Evolutionary conservation across 2,113 vertebrate genomes (phyloP), one percentile per base, ranked within the genome.

Genomic region (Barbus barbus): DNA sequence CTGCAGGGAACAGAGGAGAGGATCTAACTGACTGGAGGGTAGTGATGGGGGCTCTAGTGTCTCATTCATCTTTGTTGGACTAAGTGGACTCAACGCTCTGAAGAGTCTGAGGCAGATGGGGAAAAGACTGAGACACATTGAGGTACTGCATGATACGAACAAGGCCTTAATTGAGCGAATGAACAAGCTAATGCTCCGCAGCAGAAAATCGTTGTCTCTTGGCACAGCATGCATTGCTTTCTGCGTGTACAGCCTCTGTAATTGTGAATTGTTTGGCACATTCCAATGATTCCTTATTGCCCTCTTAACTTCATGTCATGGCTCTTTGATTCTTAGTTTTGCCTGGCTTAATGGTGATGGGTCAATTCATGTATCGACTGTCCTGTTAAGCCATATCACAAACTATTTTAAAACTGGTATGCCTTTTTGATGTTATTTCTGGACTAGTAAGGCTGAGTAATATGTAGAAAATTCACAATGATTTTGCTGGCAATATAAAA

Each of bases 201-300:
- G 75, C 86, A 81, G 86, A 76, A 84, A 87, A 87, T 87, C 86
- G 56, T 82, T 87, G 71, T n/a, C 61, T 77, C 72, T 76, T 65
- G 86, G 83, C 51, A 36, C 61, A 71, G 41, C 20, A 71, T 53
- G n/a, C 44, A 48, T 73, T 31, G 72, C 38, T 53, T 69, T 60
- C 44, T 14, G 24, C 31, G 26, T 58, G 31, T 60, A 26, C 73
- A 76, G 53, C 63, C 67, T 69, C 38, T 81, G 14, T 41, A 38
- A 20, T 38, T 24, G 53, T 60, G 58, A 84, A 74, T 36, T 33
- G 26, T 80, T 85, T 74, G 77, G 22, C 38, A 85, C 63, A 24
- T 51, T 61, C 12, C 26, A 60, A 46, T 80, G 74, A 81, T 79
- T 85, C 26, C 67, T 63, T 63, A 85, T 63, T 85, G 28, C n/a